Evolutionary conservation across 2,888 invertebrate genomes (phyloP).

Genomic region (Onchidella celtica): DNA sequence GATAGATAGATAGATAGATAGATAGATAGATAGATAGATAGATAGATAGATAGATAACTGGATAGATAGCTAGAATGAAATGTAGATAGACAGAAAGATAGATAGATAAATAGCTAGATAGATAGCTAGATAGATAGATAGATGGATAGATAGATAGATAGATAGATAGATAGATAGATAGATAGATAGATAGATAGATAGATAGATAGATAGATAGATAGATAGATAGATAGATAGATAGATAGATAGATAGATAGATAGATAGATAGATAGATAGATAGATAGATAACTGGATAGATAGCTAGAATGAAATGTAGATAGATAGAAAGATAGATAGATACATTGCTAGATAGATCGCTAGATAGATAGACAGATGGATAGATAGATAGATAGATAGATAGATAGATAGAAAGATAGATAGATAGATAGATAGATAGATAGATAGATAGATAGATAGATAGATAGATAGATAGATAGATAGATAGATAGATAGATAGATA

Average conservation of each 20-base stretch:
- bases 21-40: constrained; percentile 21
- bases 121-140: too few species aligned
- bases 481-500: constrained; percentile 28
- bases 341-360: too few species aligned
- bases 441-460: too few species aligned
- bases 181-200: constrained; percentile 20
- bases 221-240: constrained; percentile 28
- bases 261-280: constrained; percentile 28
- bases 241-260: constrained; percentile 28
- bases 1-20: constrained; percentile 19
- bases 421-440: constrained; percentile 24
- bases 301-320: too few species aligned
- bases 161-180: constrained; percentile 19
- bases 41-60: too few species aligned
- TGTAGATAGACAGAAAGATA: too few species aligned
- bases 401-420: constrained; percentile 26
- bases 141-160: too few species aligned
- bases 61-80: too few species aligned
- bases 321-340: too few species aligned
- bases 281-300: too few species aligned
- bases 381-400: constrained; percentile 28
- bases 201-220: constrained; percentile 14
- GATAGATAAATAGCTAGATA: too few species aligned
- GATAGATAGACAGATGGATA: too few species aligned
- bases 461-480: constrained; percentile 28